These are phyloP conservation scores for Troides oblongomaculatus DNA, from an alignment of 2,888 invertebrate species.

Conservation along the genomic window DNA sequence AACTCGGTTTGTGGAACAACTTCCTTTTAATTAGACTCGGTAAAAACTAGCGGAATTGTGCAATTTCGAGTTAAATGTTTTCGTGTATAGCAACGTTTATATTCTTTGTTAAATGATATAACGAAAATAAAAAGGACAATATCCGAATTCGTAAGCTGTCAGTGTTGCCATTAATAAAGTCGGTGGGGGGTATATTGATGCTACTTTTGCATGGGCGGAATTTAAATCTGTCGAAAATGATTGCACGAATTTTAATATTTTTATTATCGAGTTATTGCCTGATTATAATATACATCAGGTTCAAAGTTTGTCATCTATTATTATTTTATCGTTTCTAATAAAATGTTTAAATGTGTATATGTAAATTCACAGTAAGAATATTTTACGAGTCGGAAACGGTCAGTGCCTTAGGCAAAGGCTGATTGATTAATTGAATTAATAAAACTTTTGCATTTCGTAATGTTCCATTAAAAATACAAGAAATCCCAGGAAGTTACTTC, in stretches of 20 bases:
- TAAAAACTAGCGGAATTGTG: background rate
- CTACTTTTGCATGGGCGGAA: background rate
- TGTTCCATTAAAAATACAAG: background rate
- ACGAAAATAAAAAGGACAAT: too few relatives aligned
- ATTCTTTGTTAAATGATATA: background rate
- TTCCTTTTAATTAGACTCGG: conserved; percentile 16
- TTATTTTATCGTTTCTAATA: background rate
- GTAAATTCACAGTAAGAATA: background rate
- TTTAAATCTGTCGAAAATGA: background rate
- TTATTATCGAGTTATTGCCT: background rate
- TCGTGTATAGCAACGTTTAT: background rate
- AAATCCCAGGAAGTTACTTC: conserved; percentile 1
- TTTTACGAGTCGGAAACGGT: background rate
- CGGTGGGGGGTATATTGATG: background rate
- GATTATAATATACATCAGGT: background rate
- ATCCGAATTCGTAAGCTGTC: background rate
- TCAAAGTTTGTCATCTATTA: background rate
- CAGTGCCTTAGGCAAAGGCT: background rate
- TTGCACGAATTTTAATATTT: background rate
- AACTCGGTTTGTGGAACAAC: conserved; percentile 23
- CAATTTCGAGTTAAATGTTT: background rate
- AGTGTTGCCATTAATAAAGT: background rate
- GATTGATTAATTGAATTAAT: conserved; percentile 1
- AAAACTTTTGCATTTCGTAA: background rate
- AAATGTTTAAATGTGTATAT: background rate